Evolutionary conservation across 1,140 invertebrate genomes (phyloP).

Genomic region (Himalopsyche phryganea): DNA sequence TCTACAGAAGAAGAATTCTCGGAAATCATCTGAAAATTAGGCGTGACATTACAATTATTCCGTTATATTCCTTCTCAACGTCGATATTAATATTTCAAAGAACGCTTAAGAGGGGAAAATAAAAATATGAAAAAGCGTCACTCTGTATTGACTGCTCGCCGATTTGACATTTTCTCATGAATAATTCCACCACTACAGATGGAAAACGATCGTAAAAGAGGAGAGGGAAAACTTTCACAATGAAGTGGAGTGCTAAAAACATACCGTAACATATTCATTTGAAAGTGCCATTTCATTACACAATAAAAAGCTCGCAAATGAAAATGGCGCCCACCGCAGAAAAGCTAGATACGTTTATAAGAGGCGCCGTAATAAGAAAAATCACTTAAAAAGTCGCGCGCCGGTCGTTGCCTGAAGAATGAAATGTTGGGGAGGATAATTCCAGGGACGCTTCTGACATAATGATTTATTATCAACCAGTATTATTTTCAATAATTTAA

Average conservation of each 20-base stretch:
- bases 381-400: slow-evolving; percentile 36
- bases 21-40: not conserved
- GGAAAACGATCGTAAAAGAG: slow-evolving; percentile 31
- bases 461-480: not conserved
- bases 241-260: slow-evolving; percentile 24
- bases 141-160: slow-evolving; percentile 20
- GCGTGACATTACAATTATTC: not conserved
- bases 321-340: slow-evolving; percentile 23
- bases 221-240: slow-evolving; percentile 23
- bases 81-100: slow-evolving; percentile 5
- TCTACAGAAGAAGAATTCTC: too few species aligned
- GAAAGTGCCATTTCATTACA: slow-evolving; percentile 32
- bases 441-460: not conserved
- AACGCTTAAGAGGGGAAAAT: slow-evolving; percentile 4
- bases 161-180: slow-evolving; percentile 32
- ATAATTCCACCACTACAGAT: slow-evolving; percentile 30
- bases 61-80: not conserved
- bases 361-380: slow-evolving; percentile 34
- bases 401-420: slow-evolving; percentile 20
- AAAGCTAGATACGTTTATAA: slow-evolving; percentile 31
- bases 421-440: slow-evolving; percentile 11
- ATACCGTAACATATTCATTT: slow-evolving; percentile 34
- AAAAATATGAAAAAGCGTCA: slow-evolving; percentile 2
- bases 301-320: slow-evolving; percentile 31
- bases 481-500: too few species aligned